Evolutionary conservation across 2,888 invertebrate genomes (phyloP).

Genomic region (Zhengitettix transpicula): DNA sequence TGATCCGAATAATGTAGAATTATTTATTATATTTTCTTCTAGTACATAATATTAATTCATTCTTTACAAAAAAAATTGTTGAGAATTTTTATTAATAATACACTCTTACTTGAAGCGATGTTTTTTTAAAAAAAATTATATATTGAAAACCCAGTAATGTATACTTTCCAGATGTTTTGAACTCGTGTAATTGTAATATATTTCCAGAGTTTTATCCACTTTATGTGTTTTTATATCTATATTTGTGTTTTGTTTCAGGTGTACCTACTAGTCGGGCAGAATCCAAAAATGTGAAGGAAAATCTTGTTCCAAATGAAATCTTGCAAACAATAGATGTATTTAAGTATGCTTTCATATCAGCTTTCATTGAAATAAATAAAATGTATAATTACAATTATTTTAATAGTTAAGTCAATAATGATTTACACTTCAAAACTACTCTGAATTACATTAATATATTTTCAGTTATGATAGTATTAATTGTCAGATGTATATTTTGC

Average conservation of each 20-base stretch:
- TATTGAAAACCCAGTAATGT: background rate
- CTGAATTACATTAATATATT: too few relatives aligned
- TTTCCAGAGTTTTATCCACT: too few relatives aligned
- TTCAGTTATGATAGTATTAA: too few relatives aligned
- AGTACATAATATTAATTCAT: background rate
- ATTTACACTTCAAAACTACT: too few relatives aligned
- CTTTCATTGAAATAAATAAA: too few relatives aligned
- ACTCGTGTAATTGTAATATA: too few relatives aligned
- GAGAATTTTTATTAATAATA: background rate
- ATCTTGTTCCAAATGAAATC: constrained; percentile 58
- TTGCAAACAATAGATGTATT: constrained; percentile 60
- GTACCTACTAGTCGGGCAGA: constrained; percentile 5
- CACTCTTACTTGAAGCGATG: background rate
- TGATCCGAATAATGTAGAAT: background rate
- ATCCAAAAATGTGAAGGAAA: constrained; percentile 37
- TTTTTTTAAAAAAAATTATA: too few relatives aligned
- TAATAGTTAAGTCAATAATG: too few relatives aligned
- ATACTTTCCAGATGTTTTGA: too few relatives aligned
- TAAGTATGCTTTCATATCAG: constrained; percentile 31
- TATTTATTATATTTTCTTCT: too few relatives aligned
- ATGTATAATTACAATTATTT: too few relatives aligned
- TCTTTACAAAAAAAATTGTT: background rate
- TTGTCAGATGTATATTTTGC: too few relatives aligned
- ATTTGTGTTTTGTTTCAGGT: constrained; percentile 4
- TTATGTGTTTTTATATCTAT: background rate